Conservation (phyloP, 2,113 vertebrate species). For the Struthio camelus region DNA sequence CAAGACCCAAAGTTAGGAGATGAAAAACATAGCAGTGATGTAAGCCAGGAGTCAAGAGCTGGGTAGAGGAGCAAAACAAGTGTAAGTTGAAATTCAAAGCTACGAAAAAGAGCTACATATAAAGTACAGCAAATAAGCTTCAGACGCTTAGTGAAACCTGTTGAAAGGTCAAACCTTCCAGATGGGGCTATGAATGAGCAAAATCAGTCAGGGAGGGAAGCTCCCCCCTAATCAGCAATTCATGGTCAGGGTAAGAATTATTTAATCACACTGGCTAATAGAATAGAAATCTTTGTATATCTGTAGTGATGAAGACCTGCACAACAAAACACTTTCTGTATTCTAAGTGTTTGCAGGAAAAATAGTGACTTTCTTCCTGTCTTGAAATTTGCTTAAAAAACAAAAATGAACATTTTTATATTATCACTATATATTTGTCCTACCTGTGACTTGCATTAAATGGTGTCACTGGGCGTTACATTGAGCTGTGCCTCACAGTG, state of each 20-base stretch:
- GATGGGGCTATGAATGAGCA: neutral
- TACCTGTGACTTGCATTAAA: neutral
- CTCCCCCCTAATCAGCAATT: neutral
- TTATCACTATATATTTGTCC: neutral
- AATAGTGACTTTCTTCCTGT: neutral
- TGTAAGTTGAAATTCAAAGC: neutral
- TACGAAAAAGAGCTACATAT: neutral
- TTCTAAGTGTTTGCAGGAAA: neutral
- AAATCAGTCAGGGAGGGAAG: neutral
- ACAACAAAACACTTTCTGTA: neutral
- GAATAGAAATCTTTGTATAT: neutral
- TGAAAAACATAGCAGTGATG: neutral
- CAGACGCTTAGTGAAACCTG: neutral
- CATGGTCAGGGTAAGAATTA: neutral
- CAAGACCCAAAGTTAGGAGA: neutral
- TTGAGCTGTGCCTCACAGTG: neutral
- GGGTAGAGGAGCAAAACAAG: neutral
- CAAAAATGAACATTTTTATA: neutral
- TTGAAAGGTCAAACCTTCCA: neutral
- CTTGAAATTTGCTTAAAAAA: neutral
- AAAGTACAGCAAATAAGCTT: neutral
- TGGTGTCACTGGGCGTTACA: neutral
- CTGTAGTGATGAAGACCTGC: neutral
- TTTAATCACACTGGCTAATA: neutral
- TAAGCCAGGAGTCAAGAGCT: neutral